Evolutionary conservation across 2,113 vertebrate genomes (phyloP).

Genomic region (Nycticorax nycticorax): DNA sequence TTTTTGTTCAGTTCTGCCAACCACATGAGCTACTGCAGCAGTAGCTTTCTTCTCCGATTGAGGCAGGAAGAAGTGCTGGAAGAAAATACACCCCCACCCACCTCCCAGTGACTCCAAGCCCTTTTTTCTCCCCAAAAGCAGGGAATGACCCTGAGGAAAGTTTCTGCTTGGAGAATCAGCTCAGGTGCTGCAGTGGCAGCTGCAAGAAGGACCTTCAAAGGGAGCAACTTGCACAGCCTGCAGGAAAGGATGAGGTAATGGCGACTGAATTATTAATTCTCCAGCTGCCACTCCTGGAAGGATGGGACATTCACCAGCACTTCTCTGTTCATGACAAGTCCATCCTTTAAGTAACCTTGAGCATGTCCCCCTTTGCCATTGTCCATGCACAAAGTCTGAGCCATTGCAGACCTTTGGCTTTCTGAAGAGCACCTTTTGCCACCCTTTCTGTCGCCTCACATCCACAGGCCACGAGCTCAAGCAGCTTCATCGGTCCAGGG

Average conservation of each 20-base stretch:
- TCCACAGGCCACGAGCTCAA: not conserved
- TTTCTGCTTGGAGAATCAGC: conserved; percentile 17
- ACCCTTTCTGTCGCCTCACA: not conserved
- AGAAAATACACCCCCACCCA: not conserved
- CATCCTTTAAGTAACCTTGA: not conserved
- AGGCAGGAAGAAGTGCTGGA: not conserved
- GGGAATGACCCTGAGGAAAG: conserved; percentile 27
- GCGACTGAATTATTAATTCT: conserved; percentile 20
- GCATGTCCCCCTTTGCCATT: not conserved
- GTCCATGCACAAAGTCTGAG: not conserved
- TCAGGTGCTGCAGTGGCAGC: conserved; percentile 4
- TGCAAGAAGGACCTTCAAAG: conserved; percentile 23
- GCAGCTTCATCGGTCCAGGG: not conserved
- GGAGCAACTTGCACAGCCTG: not conserved
- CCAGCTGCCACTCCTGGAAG: conserved; percentile 19
- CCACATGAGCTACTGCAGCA: not conserved
- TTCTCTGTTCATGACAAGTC: not conserved
- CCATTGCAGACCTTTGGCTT: not conserved
- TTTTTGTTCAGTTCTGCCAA: not conserved
- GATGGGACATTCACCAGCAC: not conserved
- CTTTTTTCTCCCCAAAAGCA: not conserved
- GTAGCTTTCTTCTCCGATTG: not conserved
- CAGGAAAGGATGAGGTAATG: conserved; percentile 39
- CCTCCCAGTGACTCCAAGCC: not conserved
- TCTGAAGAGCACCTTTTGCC: not conserved